Base-by-base conservation (phyloP, 2,888 invertebrate species). In the Nipponacmea schrenckii region DNA sequence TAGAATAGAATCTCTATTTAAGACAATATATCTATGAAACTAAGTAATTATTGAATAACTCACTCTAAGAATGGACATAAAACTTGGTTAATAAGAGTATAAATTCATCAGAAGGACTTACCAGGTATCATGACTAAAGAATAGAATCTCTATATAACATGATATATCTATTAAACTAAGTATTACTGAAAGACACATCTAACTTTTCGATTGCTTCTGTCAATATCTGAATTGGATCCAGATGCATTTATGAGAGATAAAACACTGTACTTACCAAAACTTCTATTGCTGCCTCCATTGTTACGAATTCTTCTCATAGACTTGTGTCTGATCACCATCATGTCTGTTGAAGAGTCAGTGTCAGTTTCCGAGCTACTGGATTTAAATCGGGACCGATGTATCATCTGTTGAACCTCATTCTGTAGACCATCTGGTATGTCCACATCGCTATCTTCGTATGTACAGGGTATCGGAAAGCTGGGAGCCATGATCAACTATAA, bases 361-460 rank as follows among this genome's bases (percentile, higher is more conserved):
- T 89, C 89, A 5, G 86, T 85, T 69, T 88, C 89, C 7, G 87
- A 85, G 70, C 85, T 86, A 65, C 86, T 86, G 2, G 86, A 86
- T 10, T 85, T 83, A 63, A 83, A 78, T 10, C 80, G 75, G 10
- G 83, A 81, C 14, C 79, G 73, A 50, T 83, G 85, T 72, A 85
- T 83, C 68, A 86, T 74, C 64, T 85, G 81, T 65, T 85, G 82
- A 2, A 86, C 83, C 64, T 87, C 87, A n/a, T 83, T 83, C 73
- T 86, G 83, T 1, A 87, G 75, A n/a, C 84, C 83, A 50, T 88
- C 87, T 39, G 81, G 80, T 1, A 84, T 69, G 71, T 84, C 81
- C 64, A 85, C 72, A 24, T 82, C 83, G 62, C 84, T 81, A 71
- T 85, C 84, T 26, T 84, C 83, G 74, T 85, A 85, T 75, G 77